These are phyloP conservation scores for Baryphthengus martii DNA, from an alignment of 2,113 vertebrate species.

Conservation along the genomic window DNA sequence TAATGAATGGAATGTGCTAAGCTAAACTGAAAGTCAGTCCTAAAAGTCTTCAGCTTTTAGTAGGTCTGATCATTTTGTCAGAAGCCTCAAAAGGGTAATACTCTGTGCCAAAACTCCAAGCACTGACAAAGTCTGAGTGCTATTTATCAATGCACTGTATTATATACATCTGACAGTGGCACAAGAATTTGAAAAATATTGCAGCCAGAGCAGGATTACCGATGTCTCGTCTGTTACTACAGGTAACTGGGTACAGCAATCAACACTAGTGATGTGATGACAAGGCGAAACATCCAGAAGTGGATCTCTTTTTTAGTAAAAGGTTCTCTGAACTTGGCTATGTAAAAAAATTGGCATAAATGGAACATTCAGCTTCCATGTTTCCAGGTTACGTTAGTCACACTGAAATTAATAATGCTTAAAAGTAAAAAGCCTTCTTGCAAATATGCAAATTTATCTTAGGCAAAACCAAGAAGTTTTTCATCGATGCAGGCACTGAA, in stretches of 20 bases:
- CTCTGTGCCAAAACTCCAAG: background rate
- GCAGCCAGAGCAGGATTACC: background rate
- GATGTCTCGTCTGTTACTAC: background rate
- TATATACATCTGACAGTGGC: background rate
- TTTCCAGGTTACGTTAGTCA: constrained; percentile 43
- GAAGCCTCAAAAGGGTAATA: background rate
- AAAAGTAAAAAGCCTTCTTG: background rate
- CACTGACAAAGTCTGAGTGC: background rate
- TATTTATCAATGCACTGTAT: background rate
- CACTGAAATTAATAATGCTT: background rate
- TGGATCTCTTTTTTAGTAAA: background rate
- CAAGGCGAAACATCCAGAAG: background rate
- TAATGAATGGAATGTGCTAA: background rate
- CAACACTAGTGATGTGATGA: background rate
- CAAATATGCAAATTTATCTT: background rate
- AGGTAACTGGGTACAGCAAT: background rate
- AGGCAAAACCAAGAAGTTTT: background rate
- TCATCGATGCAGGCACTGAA: background rate
- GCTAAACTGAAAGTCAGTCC: background rate
- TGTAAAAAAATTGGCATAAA: constrained; percentile 5
- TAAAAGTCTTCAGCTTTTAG: background rate
- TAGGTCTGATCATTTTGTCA: background rate
- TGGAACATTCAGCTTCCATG: background rate
- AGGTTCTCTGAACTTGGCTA: background rate
- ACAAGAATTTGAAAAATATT: background rate